Percentiles rank a stretch among this genome's conserved stretches.
Evolutionary conservation across 2,797 vertebrate genomes (phyloP).

Genomic region (Brachymystax lenok): DNA sequence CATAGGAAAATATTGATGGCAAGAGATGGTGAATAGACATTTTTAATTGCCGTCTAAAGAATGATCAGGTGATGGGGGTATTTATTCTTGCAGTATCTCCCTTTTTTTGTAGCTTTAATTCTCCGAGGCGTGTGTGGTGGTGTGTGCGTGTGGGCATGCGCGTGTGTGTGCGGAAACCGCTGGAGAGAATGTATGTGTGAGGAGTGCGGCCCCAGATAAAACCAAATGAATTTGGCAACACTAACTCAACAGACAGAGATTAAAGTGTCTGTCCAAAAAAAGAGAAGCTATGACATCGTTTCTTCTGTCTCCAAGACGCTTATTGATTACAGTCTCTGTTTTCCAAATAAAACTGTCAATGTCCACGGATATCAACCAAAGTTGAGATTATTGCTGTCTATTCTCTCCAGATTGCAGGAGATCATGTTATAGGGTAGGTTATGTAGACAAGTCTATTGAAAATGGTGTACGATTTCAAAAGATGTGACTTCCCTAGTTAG

Average conservation of each 20-base stretch:
- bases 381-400: constrained; percentile 66
- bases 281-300: constrained; percentile 53
- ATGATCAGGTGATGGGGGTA: not conserved
- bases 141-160: constrained; percentile 10
- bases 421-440: constrained; percentile 38
- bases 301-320: constrained; percentile 64
- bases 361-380: constrained; percentile 62
- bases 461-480: constrained; percentile 7
- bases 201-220: constrained; percentile 72
- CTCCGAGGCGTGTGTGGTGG: not conserved
- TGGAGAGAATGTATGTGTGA: constrained; percentile 19
- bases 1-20: not conserved
- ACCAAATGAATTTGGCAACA: constrained; percentile 72
- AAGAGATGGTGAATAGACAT: not conserved
- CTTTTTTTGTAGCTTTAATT: not conserved
- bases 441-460: constrained; percentile 34
- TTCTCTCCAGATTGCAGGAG: constrained; percentile 54
- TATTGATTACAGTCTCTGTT: constrained; percentile 73
- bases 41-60: not conserved
- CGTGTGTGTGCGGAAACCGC: not conserved
- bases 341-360: constrained; percentile 74
- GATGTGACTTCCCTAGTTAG: not conserved
- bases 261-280: constrained; percentile 62
- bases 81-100: not conserved
- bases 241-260: constrained; percentile 63